Base-by-base conservation (phyloP, 2,113 vertebrate species). In the Rhinopomastus cyanomelas region DNA sequence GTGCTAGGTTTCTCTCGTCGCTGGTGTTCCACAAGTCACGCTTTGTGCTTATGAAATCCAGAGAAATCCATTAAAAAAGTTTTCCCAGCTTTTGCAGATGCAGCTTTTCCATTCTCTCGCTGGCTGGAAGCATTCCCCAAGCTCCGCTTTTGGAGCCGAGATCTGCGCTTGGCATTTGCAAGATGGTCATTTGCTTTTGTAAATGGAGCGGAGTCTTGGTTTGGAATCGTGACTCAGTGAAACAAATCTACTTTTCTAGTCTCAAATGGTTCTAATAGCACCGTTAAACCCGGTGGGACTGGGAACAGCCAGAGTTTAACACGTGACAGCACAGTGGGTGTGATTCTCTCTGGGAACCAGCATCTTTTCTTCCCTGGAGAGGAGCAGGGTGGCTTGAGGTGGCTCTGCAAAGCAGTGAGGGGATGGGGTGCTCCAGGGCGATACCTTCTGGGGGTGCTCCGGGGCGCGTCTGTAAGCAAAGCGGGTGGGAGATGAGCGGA, bases 221-320 rank as follows among this genome's bases (percentile, higher is more conserved):
- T 88, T 76, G 37, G 77, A 93, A 65, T 88, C 90, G 79, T 94
- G 93, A 95, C 94, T 94, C 90, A 90, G 90, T 88, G 86, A 92
- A 95, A 94, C 66, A 73, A 82, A 92, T 76, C 29, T 51, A 17
- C 81, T 79, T 75, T 57, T 66, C 89, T 39, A 22, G 21, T 48
- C 81, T 55, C 4, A 48, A 90, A 44, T 5, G 9, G 32, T 81
- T 56, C 64, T 80, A 80, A 94, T 73, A 42, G 52, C 48, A 7
- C 49, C 32, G 29, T 51, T 67, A 69, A 76, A 77, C 23, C 74
- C 5, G 0, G 6, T 7, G 74, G 64, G 78, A 39, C 21, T 10
- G 4, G 59, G 64, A 81, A 53, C 71, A 81, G 71, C 42, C 61
- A 2, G 75, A 46, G 56, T 56, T 85, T 36, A 11, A 77, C 37